Base-by-base conservation (phyloP, 2,113 vertebrate genomes). In the Menidia beryllina region DNA sequence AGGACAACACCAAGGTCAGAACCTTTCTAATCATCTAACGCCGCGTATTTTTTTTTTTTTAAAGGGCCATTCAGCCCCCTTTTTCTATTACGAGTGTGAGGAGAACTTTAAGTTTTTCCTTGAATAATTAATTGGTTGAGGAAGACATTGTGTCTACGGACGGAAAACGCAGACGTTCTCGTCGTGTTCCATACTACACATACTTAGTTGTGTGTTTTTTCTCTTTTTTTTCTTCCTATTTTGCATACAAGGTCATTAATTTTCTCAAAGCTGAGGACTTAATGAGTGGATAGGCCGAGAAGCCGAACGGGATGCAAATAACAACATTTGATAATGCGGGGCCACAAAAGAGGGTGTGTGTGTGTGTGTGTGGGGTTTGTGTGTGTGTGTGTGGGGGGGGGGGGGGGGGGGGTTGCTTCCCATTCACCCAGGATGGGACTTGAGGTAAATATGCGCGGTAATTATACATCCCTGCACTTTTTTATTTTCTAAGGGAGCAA, bases 381-480 rank as follows among this genome's bases (percentile, higher is more conserved):
- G n/a, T n/a, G n/a, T n/a, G n/a, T n/a, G n/a, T n/a, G n/a, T n/a
- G n/a, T n/a, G n/a, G n/a, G n/a, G n/a, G n/a, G n/a, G n/a, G n/a
- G n/a, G n/a, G n/a, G n/a, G n/a, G n/a, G n/a, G n/a, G n/a, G n/a
- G n/a, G n/a, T n/a, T n/a, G 85, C 73, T 70, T 69, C 72, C 70
- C 75, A 83, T 88, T 89, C 86, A 81, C 73, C 19, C 59, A 69
- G n/a, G 84, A 81, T 47, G 69, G 83, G 77, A 86, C 83, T 91
- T 85, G 81, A 89, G 87, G 88, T 91, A 91, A 91, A 91, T 85
- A 91, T 86, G 83, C 80, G 64, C 69, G 49, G 82, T 88, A 89
- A 91, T 91, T 91, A 91, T 84, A 91, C 86, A 90, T 88, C 82
- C 75, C 78, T 83, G 77, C 79, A 47, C 83, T 89, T 91, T 88